Conservation (phyloP, 2,113 vertebrate genomes). For the Butorides virescens region DNA sequence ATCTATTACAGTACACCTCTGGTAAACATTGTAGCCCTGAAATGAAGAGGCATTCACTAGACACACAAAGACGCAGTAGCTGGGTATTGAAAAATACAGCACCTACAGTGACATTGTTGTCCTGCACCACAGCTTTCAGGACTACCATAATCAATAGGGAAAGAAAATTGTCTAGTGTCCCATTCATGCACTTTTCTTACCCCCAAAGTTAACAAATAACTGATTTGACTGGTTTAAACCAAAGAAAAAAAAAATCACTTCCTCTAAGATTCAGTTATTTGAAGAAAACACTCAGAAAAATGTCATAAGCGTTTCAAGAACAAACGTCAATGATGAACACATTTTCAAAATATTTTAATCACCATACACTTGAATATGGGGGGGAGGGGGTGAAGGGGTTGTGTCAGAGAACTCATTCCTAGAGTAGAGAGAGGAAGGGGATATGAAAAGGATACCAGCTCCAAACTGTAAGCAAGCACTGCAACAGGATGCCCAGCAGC, state of each 20-base stretch:
- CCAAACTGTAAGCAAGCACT: not conserved
- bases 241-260: not conserved
- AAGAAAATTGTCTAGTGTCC: not conserved
- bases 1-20: not conserved
- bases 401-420: not conserved
- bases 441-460: not conserved
- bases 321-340: not conserved
- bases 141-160: not conserved
- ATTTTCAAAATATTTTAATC: not conserved
- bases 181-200: not conserved
- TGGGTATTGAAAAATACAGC: not conserved
- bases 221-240: not conserved
- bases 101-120: fast-evolving
- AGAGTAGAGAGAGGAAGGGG: not conserved
- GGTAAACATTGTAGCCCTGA: not conserved
- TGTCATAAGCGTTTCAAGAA: not conserved
- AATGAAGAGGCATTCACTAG: not conserved
- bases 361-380: not conserved
- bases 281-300: not conserved
- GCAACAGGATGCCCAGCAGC: not conserved
- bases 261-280: not conserved
- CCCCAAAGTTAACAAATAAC: not conserved
- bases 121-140: not conserved
- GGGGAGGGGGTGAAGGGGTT: not conserved
- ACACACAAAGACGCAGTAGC: not conserved